Conservation (phyloP, 2,113 vertebrate species). For the Manacus vitellinus region DNA sequence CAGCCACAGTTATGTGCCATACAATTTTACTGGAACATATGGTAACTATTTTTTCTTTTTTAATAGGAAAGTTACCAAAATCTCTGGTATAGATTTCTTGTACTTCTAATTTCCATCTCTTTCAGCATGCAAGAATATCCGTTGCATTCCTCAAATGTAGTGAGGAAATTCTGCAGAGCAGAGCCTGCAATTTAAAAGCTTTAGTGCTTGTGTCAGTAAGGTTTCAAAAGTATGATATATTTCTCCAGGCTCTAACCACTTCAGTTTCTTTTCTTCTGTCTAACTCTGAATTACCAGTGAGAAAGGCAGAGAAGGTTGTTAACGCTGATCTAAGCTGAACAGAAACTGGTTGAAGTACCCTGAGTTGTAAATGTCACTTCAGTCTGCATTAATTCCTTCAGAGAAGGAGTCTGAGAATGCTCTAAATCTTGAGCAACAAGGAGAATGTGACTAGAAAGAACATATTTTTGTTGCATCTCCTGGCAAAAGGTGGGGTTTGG, state of each 20-base stretch:
- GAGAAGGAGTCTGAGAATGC: neutral
- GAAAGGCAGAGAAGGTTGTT: neutral
- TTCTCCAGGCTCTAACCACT: neutral
- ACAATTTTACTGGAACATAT: neutral
- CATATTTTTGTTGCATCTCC: neutral
- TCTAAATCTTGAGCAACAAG: neutral
- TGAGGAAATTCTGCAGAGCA: neutral
- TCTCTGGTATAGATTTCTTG: neutral
- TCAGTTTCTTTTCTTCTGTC: neutral
- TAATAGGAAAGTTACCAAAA: neutral
- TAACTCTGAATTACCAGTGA: neutral
- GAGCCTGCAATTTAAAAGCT: neutral
- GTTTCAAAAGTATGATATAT: neutral
- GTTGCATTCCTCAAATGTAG: neutral
- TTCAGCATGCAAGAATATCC: neutral
- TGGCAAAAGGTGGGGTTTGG: neutral
- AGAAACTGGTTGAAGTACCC: neutral
- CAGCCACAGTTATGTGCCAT: neutral
- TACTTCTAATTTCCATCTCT: neutral
- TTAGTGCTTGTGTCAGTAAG: neutral
- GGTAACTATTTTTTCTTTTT: neutral
- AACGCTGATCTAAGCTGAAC: neutral
- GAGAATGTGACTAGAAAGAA: neutral
- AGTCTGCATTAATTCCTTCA: neutral
- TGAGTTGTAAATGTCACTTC: neutral